phyloP scores from a whole-genome alignment of 2,888 invertebrate species.

The Napeogenes sylphis region DNA sequence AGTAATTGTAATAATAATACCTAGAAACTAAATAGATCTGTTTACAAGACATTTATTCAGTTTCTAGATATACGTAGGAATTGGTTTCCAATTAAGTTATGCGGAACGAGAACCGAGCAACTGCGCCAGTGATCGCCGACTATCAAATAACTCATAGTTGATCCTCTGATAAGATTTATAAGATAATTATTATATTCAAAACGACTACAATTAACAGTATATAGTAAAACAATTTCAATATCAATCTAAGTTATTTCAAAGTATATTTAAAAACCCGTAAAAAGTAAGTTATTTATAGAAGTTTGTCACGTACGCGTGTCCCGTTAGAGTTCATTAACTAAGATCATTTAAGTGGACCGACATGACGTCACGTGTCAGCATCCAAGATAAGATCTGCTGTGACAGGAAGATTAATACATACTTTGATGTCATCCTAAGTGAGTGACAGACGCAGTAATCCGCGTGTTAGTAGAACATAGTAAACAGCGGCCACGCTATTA shows the following conservation, averaged over 20 bases:
- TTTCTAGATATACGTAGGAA: conserved; percentile 29
- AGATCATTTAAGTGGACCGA: conserved; percentile 22
- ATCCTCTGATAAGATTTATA: conserved; percentile 7
- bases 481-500: too few relatives aligned
- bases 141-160: conserved; percentile 18
- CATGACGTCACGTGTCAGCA: conserved; percentile 22
- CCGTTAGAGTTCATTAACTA: conserved; percentile 23
- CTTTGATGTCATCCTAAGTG: conserved; percentile 3
- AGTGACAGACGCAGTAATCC: neutral
- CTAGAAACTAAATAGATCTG: conserved; percentile 12
- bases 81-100: conserved; percentile 71
- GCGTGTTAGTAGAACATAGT: neutral
- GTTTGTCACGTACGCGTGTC: conserved; percentile 16
- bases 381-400: conserved; percentile 4
- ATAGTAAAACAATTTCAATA: neutral
- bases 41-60: conserved; percentile 30
- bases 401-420: neutral
- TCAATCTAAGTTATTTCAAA: too few relatives aligned
- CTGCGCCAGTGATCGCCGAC: conserved; percentile 49
- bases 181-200: neutral
- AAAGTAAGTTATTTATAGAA: neutral
- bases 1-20: neutral
- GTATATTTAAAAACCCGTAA: neutral
- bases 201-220: neutral
- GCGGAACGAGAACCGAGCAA: conserved; percentile 62